These are phyloP conservation scores for Caenorhabditis latens DNA, from an alignment of 1,140 invertebrate species.

Conservation along the genomic window DNA sequence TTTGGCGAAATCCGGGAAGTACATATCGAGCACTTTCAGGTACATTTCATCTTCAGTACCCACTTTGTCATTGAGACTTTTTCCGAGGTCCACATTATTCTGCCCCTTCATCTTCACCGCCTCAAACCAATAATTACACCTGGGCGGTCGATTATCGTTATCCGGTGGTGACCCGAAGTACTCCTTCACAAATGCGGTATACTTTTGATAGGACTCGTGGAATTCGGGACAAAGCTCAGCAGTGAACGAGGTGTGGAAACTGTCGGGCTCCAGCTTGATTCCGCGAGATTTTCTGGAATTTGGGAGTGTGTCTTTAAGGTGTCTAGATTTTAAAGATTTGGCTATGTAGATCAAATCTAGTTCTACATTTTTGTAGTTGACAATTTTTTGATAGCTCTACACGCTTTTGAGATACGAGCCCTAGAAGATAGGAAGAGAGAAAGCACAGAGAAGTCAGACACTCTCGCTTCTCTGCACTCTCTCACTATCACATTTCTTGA, in stretches of 20 bases:
- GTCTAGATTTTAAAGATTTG: no score
- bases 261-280: conserved; percentile 9
- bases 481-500: no score
- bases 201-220: conserved; percentile 42
- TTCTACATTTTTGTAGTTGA: no score
- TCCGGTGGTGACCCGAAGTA: conserved; percentile 47
- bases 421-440: no score
- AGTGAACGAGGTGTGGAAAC: conserved; percentile 35
- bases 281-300: conserved; percentile 40
- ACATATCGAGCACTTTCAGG: conserved; percentile 16
- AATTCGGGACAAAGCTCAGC: conserved; percentile 47
- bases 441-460: no score
- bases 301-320: neutral
- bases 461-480: no score
- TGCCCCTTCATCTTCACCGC: conserved; percentile 36
- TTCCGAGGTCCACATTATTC: conserved; percentile 34
- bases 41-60: conserved; percentile 23
- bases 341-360: no score
- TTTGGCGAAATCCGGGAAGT: conserved; percentile 31
- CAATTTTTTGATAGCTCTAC: no score
- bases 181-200: conserved; percentile 56
- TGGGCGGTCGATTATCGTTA: conserved; percentile 26
- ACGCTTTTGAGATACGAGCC: no score
- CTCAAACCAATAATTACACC: conserved; percentile 56
- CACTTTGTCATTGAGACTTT: conserved; percentile 10